Evolutionary conservation across 2,113 vertebrate genomes (phyloP).

Genomic region (Salvelinus namaycush): DNA sequence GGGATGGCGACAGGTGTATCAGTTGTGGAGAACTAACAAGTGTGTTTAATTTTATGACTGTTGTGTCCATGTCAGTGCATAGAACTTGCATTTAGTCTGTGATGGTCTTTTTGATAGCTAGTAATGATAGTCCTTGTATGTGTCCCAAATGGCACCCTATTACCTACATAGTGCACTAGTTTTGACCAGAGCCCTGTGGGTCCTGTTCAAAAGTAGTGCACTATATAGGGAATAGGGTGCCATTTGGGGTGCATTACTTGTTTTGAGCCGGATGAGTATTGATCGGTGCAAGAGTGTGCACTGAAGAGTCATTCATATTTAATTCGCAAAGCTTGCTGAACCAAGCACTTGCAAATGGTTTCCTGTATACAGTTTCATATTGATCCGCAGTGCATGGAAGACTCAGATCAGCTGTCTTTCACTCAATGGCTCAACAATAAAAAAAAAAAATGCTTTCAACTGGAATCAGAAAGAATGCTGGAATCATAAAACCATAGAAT

Average conservation of each 20-base stretch:
- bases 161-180: too few species aligned
- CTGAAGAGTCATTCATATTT: conserved; percentile 56
- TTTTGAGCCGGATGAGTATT: conserved; percentile 38
- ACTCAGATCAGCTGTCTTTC: background rate
- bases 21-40: conserved; percentile 18
- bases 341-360: conserved; percentile 44
- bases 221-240: too few species aligned
- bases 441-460: background rate
- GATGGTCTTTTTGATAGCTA: conserved; percentile 12
- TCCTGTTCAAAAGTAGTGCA: too few species aligned
- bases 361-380: conserved; percentile 42
- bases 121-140: background rate
- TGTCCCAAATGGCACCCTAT: background rate
- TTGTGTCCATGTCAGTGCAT: conserved; percentile 39
- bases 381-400: conserved; percentile 23
- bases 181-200: too few species aligned
- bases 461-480: background rate
- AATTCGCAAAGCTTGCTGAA: conserved; percentile 39
- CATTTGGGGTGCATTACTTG: conserved; percentile 14
- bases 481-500: background rate
- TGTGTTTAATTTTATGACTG: conserved; percentile 14
- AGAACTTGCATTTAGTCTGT: too few species aligned
- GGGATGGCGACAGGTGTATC: conserved; percentile 32
- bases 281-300: conserved; percentile 31
- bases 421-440: background rate